A percentile compares a stretch with the other conserved stretches of the same genome.
phyloP scores from a whole-genome alignment of 1,140 invertebrate genomes.

The Diachasmimorpha longicaudata region DNA sequence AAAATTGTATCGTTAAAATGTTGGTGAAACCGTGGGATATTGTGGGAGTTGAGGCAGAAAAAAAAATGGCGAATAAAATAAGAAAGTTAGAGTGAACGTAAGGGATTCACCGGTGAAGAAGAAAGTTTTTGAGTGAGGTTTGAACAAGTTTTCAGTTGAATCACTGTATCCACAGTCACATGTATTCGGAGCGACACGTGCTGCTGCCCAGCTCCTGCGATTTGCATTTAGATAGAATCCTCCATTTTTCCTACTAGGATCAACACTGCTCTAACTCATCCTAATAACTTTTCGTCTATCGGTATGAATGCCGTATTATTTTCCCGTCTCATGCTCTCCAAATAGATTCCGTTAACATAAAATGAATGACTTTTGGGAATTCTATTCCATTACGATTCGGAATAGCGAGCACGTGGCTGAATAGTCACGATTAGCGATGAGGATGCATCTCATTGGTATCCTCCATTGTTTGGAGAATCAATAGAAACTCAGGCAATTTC shows the following conservation, averaged over 20 bases:
- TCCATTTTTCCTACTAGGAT: constrained; percentile 30
- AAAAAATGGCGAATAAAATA: not conserved
- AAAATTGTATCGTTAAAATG: not conserved
- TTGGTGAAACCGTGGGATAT: not conserved
- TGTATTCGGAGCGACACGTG: not conserved
- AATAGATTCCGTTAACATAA: not conserved
- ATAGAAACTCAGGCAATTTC: not conserved
- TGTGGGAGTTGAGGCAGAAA: not conserved
- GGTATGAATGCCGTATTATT: not conserved
- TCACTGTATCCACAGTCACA: not conserved
- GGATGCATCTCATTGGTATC: not conserved
- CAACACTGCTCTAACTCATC: not conserved
- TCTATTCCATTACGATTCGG: not conserved
- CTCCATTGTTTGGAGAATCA: not conserved
- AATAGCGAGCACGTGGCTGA: not conserved
- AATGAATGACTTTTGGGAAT: not conserved
- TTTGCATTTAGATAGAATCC: constrained; percentile 51
- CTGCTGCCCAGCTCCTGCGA: not conserved
- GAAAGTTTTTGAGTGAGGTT: constrained; percentile 8
- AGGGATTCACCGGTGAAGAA: not conserved
- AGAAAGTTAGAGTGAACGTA: not conserved
- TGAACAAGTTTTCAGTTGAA: constrained; percentile 27
- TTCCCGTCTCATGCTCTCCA: not conserved
- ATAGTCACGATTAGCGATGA: not conserved
- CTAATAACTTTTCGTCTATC: not conserved